A percentile compares a stretch with the other conserved stretches of the same genome.
Conservation (phyloP, 2,113 vertebrate species). For the Vulpes vulpes region DNA sequence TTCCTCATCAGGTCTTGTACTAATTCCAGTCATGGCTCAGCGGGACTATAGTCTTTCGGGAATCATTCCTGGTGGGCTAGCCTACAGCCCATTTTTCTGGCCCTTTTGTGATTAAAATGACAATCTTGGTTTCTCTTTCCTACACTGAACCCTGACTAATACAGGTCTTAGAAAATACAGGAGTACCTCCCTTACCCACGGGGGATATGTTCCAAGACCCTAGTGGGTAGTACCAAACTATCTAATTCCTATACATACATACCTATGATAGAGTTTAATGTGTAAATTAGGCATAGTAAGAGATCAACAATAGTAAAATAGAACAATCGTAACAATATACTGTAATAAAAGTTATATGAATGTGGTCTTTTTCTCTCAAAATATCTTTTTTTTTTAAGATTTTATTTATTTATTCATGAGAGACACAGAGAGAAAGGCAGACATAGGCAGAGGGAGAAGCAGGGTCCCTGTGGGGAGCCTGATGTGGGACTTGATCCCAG, state of each 20-base stretch:
- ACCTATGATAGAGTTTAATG: neutral
- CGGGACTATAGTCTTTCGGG: neutral
- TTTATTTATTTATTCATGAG: too few relatives aligned
- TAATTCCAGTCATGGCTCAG: neutral
- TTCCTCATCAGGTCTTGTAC: neutral
- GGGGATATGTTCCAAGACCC: neutral
- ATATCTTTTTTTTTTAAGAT: neutral
- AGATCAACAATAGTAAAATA: neutral
- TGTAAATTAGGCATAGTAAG: neutral
- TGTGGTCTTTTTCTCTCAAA: neutral
- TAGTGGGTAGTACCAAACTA: neutral
- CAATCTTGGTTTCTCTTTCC: constrained; percentile 5
- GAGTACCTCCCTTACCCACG: neutral
- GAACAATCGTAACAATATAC: neutral
- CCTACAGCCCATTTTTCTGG: neutral
- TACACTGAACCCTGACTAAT: neutral
- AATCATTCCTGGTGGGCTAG: neutral
- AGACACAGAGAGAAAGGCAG: too few relatives aligned
- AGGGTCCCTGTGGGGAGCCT: too few relatives aligned
- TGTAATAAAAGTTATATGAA: neutral
- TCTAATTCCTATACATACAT: neutral
- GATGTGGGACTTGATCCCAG: too few relatives aligned
- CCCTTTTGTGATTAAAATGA: neutral
- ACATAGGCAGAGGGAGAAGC: too few relatives aligned
- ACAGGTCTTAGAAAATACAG: neutral